A percentile compares a stretch with the other conserved stretches of the same genome.
phyloP scores from a whole-genome alignment of 2,113 vertebrate species.

The Osmerus mordax region DNA sequence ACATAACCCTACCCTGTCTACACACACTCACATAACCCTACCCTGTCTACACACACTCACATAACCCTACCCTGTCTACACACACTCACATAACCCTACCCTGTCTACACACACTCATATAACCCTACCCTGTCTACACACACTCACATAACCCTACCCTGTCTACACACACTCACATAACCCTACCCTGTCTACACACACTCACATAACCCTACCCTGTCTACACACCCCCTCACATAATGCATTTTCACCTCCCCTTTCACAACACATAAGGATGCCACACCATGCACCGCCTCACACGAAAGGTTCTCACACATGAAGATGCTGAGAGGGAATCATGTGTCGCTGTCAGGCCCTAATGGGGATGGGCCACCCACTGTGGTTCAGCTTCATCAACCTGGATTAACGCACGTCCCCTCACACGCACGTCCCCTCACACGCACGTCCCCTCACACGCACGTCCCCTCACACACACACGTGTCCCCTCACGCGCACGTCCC shows the following conservation, averaged over 20 bases:
- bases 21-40: no score
- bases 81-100: not conserved
- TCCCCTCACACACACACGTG: no score
- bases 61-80: not conserved
- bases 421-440: not conserved
- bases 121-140: not conserved
- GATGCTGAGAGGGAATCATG: conserved; percentile 36
- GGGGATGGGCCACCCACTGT: conserved; percentile 9
- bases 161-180: not conserved
- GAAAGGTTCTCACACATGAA: conserved; percentile 6
- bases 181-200: not conserved
- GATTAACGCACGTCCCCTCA: not conserved
- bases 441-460: no score
- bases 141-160: not conserved
- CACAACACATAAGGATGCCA: not conserved
- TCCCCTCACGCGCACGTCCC: no score
- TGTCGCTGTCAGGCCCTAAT: conserved; percentile 13
- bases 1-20: no score
- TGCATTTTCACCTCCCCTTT: conserved; percentile 2
- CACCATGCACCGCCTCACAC: not conserved
- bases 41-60: no score
- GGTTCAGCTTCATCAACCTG: conserved; percentile 16
- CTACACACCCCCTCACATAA: not conserved
- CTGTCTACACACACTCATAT: no score
- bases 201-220: not conserved